phyloP scores from a whole-genome alignment of 2,888 invertebrate genomes.

The Hesperia comma region DNA sequence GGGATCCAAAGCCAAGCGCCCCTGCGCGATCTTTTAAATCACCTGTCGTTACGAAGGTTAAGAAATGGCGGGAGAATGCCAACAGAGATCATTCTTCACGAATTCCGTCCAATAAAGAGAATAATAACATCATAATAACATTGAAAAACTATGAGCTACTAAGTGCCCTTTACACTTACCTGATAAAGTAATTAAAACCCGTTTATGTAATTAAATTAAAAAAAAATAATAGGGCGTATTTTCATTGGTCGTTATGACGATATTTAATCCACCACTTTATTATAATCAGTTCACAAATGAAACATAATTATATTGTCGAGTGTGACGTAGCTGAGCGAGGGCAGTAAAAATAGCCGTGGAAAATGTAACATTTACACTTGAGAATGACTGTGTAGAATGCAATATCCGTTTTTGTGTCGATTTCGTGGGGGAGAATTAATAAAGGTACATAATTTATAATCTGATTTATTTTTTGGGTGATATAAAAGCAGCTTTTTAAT shows the following conservation, averaged over 20 bases:
- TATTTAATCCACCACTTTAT: too few relatives aligned
- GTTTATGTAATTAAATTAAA: too few relatives aligned
- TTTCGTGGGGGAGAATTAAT: background rate
- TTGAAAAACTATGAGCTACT: background rate
- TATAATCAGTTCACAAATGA: too few relatives aligned
- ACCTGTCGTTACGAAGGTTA: conserved; percentile 9
- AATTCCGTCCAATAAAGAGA: background rate
- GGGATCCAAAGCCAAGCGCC: conserved; percentile 1
- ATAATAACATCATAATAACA: background rate
- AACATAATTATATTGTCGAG: too few relatives aligned
- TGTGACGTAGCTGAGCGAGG: too few relatives aligned
- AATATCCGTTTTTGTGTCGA: too few relatives aligned
- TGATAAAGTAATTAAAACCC: too few relatives aligned
- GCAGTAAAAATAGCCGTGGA: too few relatives aligned
- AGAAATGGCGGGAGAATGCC: conserved; percentile 9
- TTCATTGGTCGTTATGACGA: too few relatives aligned
- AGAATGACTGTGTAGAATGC: too few relatives aligned
- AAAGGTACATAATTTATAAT: background rate
- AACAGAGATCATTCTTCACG: background rate
- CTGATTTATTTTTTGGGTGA: background rate
- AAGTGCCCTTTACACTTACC: background rate
- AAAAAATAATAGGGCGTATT: too few relatives aligned
- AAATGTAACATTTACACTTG: too few relatives aligned
- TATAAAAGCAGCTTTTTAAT: background rate
- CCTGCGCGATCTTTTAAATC: conserved; percentile 8